Conservation (phyloP, 2,797 vertebrate species). For the Arnoldichthys spilopterus region DNA sequence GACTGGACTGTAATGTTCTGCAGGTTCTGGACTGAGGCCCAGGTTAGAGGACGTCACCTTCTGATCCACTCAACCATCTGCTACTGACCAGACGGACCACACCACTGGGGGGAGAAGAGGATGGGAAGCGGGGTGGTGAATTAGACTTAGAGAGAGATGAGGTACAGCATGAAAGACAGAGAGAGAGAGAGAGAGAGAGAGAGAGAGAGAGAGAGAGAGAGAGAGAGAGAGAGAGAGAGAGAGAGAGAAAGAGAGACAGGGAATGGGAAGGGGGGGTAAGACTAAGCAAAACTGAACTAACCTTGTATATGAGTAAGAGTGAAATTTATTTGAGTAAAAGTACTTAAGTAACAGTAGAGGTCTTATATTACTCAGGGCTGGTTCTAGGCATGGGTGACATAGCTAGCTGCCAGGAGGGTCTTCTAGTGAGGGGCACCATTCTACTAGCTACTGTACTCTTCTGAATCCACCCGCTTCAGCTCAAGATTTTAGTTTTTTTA, state of each 20-base stretch:
- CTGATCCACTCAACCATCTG: constrained; percentile 79
- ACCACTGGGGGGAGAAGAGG: constrained; percentile 65
- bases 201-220: constrained; percentile 6
- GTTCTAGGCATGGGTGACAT: no score
- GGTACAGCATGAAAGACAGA: no score
- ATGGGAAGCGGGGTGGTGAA: constrained; percentile 51
- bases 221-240: neutral
- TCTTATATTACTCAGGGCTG: no score
- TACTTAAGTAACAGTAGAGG: no score
- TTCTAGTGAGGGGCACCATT: no score
- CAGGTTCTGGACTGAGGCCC: constrained; percentile 75
- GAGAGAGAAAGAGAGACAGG: constrained; percentile 3
- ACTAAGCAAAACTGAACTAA: neutral
- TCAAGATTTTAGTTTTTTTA: no score
- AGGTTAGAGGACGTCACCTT: constrained; percentile 81
- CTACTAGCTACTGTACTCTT: no score
- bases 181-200: neutral
- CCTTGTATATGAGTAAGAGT: no score
- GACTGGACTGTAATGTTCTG: constrained; percentile 69
- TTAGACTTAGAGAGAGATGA: constrained; percentile 28
- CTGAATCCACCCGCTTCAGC: no score
- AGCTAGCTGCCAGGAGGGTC: no score
- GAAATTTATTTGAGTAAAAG: no score
- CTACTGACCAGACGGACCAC: constrained; percentile 75
- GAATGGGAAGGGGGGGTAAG: constrained; percentile 3